Percentiles rank a stretch among this genome's conserved stretches.
Evolutionary conservation across 2,797 vertebrate genomes (phyloP).

Genomic region (Characodon lateralis): DNA sequence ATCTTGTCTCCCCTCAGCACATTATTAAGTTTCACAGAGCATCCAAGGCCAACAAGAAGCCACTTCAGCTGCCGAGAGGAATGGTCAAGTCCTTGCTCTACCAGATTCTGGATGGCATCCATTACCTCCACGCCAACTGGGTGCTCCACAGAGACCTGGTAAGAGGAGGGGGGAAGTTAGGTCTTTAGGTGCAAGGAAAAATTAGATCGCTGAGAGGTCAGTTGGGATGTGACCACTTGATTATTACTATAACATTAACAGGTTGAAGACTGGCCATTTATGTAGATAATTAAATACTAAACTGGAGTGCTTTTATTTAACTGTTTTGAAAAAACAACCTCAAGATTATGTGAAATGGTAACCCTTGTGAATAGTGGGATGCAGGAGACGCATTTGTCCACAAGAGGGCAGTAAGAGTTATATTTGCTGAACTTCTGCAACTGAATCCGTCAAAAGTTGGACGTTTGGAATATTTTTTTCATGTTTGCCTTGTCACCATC

Average conservation of each 20-base stretch:
- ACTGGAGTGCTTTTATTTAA: too few relatives aligned
- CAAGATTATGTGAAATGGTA: neutral
- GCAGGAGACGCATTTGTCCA: constrained; percentile 37
- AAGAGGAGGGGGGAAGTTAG: constrained; percentile 72
- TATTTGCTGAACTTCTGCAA: constrained; percentile 2
- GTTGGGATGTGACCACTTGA: neutral
- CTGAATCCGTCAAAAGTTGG: constrained; percentile 5
- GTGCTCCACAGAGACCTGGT: constrained; percentile 99
- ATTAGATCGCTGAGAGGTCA: neutral
- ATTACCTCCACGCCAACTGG: constrained; percentile 99
- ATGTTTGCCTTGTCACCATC: constrained; percentile 46
- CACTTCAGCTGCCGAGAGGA: constrained; percentile 98
- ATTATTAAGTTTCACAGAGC: constrained; percentile 99
- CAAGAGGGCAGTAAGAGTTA: constrained; percentile 61
- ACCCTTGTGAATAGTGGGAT: neutral
- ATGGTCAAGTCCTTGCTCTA: constrained; percentile 99
- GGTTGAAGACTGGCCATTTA: neutral
- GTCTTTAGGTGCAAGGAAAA: constrained; percentile 26
- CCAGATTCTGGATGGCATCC: constrained; percentile 99
- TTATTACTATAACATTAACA: neutral
- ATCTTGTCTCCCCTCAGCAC: constrained; percentile 83
- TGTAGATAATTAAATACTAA: neutral
- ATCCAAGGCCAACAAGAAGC: constrained; percentile 99
- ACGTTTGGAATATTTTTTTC: constrained; percentile 12
- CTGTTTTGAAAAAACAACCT: too few relatives aligned